Evolutionary conservation across 2,888 invertebrate species (phyloP).

Genomic region (Ischnura elegans): DNA sequence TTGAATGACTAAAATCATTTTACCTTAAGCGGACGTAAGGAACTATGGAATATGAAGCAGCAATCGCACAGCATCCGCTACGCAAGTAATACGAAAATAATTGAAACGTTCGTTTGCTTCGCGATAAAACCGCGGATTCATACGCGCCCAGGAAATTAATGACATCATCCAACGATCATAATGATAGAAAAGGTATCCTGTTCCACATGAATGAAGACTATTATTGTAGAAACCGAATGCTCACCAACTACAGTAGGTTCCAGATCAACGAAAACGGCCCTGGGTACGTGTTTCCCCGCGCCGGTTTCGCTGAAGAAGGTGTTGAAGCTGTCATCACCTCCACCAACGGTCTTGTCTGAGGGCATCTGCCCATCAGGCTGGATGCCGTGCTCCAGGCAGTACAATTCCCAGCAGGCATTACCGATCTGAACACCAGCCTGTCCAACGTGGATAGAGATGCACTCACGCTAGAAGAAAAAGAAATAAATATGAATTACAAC

Average conservation of each 20-base stretch:
- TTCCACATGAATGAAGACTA: background rate
- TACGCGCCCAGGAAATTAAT: background rate
- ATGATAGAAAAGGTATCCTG: too few relatives aligned
- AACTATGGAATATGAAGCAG: too few relatives aligned
- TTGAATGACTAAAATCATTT: too few relatives aligned
- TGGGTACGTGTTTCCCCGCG: constrained; percentile 96
- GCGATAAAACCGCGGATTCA: background rate
- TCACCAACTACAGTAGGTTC: constrained; percentile 95
- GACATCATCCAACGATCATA: background rate
- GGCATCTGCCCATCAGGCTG: constrained; percentile 97
- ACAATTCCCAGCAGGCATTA: constrained; percentile 94
- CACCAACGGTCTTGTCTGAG: constrained; percentile 93
- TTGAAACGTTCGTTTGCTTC: background rate
- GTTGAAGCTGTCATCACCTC: constrained; percentile 96
- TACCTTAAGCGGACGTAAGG: too few relatives aligned
- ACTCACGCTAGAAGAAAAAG: constrained; percentile 83
- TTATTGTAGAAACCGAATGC: constrained; percentile 71
- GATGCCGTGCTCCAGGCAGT: constrained; percentile 93
- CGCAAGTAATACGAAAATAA: background rate
- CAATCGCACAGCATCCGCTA: too few relatives aligned
- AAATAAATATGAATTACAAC: background rate
- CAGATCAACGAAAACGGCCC: constrained; percentile 96
- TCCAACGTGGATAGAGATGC: constrained; percentile 89
- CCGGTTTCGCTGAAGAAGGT: constrained; percentile 97
- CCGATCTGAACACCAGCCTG: constrained; percentile 94